Percentiles rank a stretch among this genome's conserved stretches.
Evolutionary conservation across 2,113 vertebrate genomes (phyloP).

Genomic region (Cyphomyrus discorhynchus): DNA sequence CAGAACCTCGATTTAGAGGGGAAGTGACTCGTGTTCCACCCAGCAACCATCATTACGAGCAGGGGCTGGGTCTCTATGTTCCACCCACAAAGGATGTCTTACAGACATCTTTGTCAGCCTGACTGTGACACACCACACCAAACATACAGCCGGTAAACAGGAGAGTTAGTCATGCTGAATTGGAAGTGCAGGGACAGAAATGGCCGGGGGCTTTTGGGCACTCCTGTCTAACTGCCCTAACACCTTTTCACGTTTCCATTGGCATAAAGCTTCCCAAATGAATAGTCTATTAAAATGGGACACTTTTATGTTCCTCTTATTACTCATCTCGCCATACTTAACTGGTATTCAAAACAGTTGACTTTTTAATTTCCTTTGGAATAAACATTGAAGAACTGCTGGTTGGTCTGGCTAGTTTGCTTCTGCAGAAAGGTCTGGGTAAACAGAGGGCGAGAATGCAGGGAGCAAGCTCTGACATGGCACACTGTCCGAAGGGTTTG

Average conservation of each 20-base stretch:
- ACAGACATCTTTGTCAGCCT: conserved; percentile 1
- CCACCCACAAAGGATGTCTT: background rate
- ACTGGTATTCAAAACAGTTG: background rate
- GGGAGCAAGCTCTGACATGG: conserved; percentile 9
- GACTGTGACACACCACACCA: background rate
- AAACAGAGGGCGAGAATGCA: conserved; percentile 32
- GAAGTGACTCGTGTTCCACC: conserved; percentile 1
- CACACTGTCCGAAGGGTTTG: background rate
- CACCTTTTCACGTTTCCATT: background rate
- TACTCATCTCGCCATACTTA: background rate
- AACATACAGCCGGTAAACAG: background rate
- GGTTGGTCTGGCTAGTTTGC: background rate
- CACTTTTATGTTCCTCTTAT: background rate
- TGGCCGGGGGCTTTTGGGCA: background rate
- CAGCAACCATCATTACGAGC: background rate
- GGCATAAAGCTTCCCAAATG: background rate
- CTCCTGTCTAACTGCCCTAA: conserved; percentile 1
- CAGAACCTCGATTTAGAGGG: background rate
- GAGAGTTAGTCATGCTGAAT: background rate
- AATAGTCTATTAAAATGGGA: background rate
- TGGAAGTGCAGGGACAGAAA: background rate
- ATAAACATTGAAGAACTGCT: background rate
- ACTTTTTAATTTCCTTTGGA: background rate
- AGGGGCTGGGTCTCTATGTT: background rate
- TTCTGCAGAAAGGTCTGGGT: background rate